A percentile compares a stretch with the other conserved stretches of the same genome.
phyloP scores from a whole-genome alignment of 2,113 vertebrate genomes.

The Sterrhoptilus dennistouni region DNA sequence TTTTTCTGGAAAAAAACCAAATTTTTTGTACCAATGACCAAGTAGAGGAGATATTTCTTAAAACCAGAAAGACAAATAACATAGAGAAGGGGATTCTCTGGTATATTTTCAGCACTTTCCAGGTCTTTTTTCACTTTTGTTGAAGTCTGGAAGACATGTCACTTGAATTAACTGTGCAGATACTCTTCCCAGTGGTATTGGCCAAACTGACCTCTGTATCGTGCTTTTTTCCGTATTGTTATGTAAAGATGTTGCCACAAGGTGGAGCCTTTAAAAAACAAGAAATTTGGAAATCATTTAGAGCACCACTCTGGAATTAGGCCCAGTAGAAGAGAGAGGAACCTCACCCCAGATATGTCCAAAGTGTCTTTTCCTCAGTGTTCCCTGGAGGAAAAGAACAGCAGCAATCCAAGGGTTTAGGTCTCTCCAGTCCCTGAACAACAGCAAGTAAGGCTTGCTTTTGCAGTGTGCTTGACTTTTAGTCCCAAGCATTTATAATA shows the following conservation, averaged over 20 bases:
- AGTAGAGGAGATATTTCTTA: neutral
- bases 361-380: neutral
- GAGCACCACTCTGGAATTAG: neutral
- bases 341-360: neutral
- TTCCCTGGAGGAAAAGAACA: neutral
- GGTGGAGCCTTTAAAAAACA: slow-evolving; percentile 32
- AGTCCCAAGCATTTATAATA: neutral
- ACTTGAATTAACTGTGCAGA: neutral
- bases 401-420: neutral
- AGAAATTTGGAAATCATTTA: neutral
- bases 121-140: neutral
- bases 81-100: neutral
- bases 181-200: neutral
- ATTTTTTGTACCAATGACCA: neutral
- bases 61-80: neutral
- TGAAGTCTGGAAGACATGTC: neutral
- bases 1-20: neutral
- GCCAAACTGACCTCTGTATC: neutral
- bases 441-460: neutral
- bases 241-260: neutral
- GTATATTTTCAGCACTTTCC: neutral
- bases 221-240: neutral
- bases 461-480: neutral
- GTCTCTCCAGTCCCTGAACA: neutral
- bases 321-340: neutral